Evolutionary conservation across 2,888 invertebrate species (phyloP).

Genomic region (Cyclophora albipunctata): DNA sequence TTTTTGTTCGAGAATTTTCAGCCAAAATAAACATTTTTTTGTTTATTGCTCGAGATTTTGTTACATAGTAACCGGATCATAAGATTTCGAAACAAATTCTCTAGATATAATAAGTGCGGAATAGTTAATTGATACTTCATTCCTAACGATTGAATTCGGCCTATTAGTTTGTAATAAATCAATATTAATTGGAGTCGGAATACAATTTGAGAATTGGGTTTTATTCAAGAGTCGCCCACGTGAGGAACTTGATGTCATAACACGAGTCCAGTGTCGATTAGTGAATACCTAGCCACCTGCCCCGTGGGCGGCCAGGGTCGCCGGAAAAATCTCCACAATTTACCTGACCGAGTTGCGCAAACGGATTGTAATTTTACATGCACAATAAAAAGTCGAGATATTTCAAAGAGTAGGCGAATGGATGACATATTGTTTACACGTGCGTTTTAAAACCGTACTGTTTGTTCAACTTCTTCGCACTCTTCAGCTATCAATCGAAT

Average conservation of each 20-base stretch:
- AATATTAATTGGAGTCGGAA: slow-evolving; percentile 15
- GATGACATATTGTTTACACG: slow-evolving; percentile 13
- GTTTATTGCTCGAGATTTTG: slow-evolving; percentile 11
- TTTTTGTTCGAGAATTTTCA: slow-evolving; percentile 29
- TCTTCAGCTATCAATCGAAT: too few relatives aligned
- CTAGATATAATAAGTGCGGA: slow-evolving; percentile 8
- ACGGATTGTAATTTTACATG: slow-evolving; percentile 21
- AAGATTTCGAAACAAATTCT: slow-evolving; percentile 13
- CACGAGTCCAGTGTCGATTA: slow-evolving; percentile 33
- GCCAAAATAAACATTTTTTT: slow-evolving; percentile 16
- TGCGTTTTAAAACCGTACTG: neutral
- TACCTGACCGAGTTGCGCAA: slow-evolving; percentile 30
- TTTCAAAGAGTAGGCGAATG: slow-evolving; percentile 17
- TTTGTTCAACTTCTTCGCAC: neutral
- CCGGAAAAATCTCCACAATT: slow-evolving; percentile 36
- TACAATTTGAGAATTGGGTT: slow-evolving; percentile 21
- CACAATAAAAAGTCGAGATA: slow-evolving; percentile 15
- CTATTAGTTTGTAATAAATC: slow-evolving; percentile 12
- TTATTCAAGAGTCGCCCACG: slow-evolving; percentile 40
- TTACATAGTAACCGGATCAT: slow-evolving; percentile 13
- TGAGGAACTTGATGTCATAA: slow-evolving; percentile 36
- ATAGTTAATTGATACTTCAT: slow-evolving; percentile 6
- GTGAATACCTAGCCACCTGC: slow-evolving; percentile 56
- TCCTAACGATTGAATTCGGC: slow-evolving; percentile 6
- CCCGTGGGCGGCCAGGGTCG: slow-evolving; percentile 60